Conservation (phyloP, 2,888 invertebrate genomes). For the Saturnia pavonia region DNA sequence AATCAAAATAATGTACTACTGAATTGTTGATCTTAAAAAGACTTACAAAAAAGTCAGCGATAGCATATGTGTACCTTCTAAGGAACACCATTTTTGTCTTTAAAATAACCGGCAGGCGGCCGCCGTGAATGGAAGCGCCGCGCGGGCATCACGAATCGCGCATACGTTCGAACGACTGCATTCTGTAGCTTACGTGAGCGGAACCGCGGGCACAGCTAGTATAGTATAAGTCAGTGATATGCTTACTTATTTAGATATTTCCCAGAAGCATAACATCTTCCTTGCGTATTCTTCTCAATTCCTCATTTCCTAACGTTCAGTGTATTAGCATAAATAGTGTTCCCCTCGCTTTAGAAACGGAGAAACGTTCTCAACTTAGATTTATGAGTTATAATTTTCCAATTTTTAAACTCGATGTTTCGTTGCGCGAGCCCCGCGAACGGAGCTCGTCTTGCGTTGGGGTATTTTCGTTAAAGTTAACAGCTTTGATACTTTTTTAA, state of each 20-base stretch:
- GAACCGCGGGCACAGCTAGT: too few species aligned
- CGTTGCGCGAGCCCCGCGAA: neutral
- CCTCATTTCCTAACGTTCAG: constrained; percentile 10
- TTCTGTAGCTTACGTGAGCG: too few species aligned
- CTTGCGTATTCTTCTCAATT: neutral
- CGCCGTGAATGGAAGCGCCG: too few species aligned
- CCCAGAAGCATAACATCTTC: neutral
- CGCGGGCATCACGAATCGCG: too few species aligned
- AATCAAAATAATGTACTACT: too few species aligned
- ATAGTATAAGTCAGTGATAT: too few species aligned
- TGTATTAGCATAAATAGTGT: constrained; percentile 13
- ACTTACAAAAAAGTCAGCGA: too few species aligned
- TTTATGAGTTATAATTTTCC: constrained; percentile 15
- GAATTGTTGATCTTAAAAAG: too few species aligned
- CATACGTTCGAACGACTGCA: too few species aligned
- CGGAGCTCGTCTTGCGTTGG: neutral
- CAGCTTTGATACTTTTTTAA: neutral
- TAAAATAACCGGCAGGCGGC: too few species aligned
- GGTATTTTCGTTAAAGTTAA: neutral
- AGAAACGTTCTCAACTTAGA: constrained; percentile 6
- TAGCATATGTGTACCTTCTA: too few species aligned
- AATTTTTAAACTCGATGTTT: constrained; percentile 16
- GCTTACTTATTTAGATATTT: neutral
- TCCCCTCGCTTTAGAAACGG: constrained; percentile 7
- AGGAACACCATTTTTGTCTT: too few species aligned